Conservation (phyloP, 2,888 invertebrate genomes). For the Drosophila mimetica region DNA sequence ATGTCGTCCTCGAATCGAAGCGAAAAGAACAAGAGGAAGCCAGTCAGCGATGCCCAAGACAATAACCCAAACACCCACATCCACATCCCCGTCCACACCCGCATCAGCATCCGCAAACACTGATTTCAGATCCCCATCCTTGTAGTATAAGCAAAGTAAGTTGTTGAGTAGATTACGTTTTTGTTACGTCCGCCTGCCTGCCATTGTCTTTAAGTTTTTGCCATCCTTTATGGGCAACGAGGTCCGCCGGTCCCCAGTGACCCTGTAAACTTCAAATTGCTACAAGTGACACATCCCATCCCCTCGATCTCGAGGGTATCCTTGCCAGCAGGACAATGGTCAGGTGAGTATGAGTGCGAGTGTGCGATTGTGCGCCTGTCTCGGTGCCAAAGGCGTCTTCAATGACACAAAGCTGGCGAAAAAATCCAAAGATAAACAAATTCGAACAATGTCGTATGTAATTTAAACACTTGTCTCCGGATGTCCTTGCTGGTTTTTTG, state of each 20-base stretch:
- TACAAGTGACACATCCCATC: slow-evolving; percentile 58
- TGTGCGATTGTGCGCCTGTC: not conserved
- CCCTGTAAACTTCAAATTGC: slow-evolving; percentile 79
- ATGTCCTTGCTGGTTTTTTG: slow-evolving; percentile 3
- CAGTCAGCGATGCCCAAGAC: slow-evolving; percentile 78
- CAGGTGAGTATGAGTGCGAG: slow-evolving; percentile 19
- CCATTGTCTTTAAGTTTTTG: slow-evolving; percentile 69
- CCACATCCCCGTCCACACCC: slow-evolving; percentile 16
- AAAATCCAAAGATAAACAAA: slow-evolving; percentile 43
- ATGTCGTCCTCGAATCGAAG: slow-evolving; percentile 78
- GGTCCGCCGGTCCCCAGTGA: slow-evolving; percentile 61
- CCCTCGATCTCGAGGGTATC: slow-evolving; percentile 10
- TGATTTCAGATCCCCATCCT: slow-evolving; percentile 41
- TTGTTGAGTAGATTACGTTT: slow-evolving; percentile 77
- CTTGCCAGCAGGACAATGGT: slow-evolving; percentile 44
- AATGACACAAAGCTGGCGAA: slow-evolving; percentile 34
- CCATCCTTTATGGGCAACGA: slow-evolving; percentile 56
- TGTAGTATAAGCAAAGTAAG: slow-evolving; percentile 61
- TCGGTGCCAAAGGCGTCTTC: slow-evolving; percentile 20
- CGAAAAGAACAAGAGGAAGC: slow-evolving; percentile 5
- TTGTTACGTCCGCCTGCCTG: slow-evolving; percentile 57
- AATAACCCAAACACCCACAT: slow-evolving; percentile 53
- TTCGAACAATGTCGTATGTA: slow-evolving; percentile 34
- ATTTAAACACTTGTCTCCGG: slow-evolving; percentile 37
- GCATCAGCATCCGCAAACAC: slow-evolving; percentile 11